Conservation (phyloP, 2,888 invertebrate species). For the Gerris lacustris region DNA sequence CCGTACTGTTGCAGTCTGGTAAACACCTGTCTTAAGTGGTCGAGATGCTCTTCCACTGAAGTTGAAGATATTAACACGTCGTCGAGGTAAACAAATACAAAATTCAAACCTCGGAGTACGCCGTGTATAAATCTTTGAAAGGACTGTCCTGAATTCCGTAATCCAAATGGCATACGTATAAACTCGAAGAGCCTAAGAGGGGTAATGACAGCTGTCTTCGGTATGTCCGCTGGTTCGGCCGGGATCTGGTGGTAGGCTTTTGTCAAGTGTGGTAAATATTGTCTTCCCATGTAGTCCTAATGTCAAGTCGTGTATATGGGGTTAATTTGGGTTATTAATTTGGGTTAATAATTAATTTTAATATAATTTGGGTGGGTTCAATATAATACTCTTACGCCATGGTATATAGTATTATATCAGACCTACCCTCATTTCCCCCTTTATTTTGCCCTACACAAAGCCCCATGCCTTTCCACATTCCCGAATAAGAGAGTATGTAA, state of each 20-base stretch:
- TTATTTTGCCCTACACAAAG: no score
- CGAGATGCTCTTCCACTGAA: constrained; percentile 28
- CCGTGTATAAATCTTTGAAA: constrained; percentile 32
- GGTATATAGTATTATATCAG: no score
- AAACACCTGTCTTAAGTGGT: constrained; percentile 24
- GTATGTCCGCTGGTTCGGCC: neutral
- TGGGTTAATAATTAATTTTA: no score
- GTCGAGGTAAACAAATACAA: constrained; percentile 28
- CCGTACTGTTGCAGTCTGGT: constrained; percentile 28
- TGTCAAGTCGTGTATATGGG: neutral
- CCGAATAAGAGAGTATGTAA: no score
- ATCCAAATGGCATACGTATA: no score
- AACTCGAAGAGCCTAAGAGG: constrained; percentile 6
- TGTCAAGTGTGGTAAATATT: constrained; percentile 7
- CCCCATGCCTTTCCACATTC: no score
- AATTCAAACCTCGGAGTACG: constrained; percentile 25
- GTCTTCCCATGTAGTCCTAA: neutral
- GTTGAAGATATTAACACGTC: constrained; percentile 29
- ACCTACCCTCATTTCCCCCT: no score
- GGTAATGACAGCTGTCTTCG: constrained; percentile 6
- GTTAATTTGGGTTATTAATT: no score
- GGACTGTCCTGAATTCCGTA: constrained; percentile 29
- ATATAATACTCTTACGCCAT: no score
- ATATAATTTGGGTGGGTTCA: no score
- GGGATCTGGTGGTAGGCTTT: constrained; percentile 5